These are phyloP conservation scores for Scophthalmus maximus DNA, from an alignment of 2,113 vertebrate species.

Conservation along the genomic window DNA sequence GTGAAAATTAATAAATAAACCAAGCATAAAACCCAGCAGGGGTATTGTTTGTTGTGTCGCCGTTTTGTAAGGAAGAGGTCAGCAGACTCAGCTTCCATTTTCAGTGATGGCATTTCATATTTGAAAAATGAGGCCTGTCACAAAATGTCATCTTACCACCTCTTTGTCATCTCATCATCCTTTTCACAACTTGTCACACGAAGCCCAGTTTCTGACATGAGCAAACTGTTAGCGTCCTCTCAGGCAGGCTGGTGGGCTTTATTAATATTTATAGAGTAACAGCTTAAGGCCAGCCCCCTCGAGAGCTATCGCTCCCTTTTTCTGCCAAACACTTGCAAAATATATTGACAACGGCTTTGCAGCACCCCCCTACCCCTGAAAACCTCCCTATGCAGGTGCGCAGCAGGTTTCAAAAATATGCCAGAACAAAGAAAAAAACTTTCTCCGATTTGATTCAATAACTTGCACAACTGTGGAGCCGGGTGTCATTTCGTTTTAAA, in stretches of 20 bases:
- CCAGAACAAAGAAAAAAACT: constrained; percentile 53
- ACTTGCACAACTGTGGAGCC: constrained; percentile 9
- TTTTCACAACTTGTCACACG: constrained; percentile 75
- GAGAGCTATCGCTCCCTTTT: constrained; percentile 78
- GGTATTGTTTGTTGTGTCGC: constrained; percentile 36
- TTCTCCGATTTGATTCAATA: constrained; percentile 24
- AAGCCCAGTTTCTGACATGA: constrained; percentile 74
- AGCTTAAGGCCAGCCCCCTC: constrained; percentile 82
- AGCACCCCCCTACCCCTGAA: constrained; percentile 38
- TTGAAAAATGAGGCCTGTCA: constrained; percentile 73
- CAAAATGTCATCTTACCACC: constrained; percentile 72
- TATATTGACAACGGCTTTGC: constrained; percentile 81
- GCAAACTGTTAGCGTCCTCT: constrained; percentile 81
- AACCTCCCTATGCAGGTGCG: constrained; percentile 36
- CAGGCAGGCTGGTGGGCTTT: constrained; percentile 78
- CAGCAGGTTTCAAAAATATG: constrained; percentile 45
- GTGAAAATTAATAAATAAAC: constrained; percentile 2
- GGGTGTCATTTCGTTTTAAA: constrained; percentile 17
- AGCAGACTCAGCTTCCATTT: constrained; percentile 46
- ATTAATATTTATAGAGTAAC: constrained; percentile 85
- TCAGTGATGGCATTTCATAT: constrained; percentile 61
- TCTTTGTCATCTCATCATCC: constrained; percentile 72
- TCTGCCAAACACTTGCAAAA: constrained; percentile 77
- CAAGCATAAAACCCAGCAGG: neutral
- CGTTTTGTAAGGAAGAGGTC: constrained; percentile 43